phyloP scores from a whole-genome alignment of 2,888 invertebrate species.

The Melieria omissa region DNA sequence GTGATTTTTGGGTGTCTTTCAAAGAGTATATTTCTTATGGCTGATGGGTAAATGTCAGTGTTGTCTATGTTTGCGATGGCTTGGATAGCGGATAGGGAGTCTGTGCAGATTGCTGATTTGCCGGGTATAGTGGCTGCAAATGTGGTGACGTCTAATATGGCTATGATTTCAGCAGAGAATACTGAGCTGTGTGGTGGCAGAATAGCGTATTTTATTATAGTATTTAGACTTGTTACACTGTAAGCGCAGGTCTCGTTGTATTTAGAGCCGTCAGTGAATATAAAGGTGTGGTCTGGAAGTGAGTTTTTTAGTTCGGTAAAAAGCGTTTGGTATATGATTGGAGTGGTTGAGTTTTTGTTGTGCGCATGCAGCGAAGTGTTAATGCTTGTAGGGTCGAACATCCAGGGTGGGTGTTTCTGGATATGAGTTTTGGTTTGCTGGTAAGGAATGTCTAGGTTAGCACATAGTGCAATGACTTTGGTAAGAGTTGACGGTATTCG shows the following conservation, averaged over 20 bases:
- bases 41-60: neutral
- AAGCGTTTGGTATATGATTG: neutral
- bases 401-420: neutral
- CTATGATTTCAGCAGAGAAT: constrained; percentile 3
- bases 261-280: neutral
- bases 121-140: neutral
- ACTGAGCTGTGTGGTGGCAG: constrained; percentile 7
- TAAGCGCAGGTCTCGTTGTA: neutral
- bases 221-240: neutral
- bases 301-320: neutral
- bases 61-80: neutral
- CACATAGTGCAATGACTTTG: neutral
- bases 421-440: neutral
- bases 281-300: constrained; percentile 1
- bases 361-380: neutral
- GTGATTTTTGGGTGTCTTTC: neutral
- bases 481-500: neutral
- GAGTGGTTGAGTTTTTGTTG: neutral
- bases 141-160: constrained; percentile 2
- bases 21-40: constrained; percentile 9
- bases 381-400: neutral
- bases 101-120: constrained; percentile 5
- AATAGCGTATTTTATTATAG: neutral
- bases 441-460: constrained; percentile 2
- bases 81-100: neutral